These are phyloP conservation scores for Clarias macrocephalus DNA, from an alignment of 2,113 vertebrate species.

Conservation along the genomic window DNA sequence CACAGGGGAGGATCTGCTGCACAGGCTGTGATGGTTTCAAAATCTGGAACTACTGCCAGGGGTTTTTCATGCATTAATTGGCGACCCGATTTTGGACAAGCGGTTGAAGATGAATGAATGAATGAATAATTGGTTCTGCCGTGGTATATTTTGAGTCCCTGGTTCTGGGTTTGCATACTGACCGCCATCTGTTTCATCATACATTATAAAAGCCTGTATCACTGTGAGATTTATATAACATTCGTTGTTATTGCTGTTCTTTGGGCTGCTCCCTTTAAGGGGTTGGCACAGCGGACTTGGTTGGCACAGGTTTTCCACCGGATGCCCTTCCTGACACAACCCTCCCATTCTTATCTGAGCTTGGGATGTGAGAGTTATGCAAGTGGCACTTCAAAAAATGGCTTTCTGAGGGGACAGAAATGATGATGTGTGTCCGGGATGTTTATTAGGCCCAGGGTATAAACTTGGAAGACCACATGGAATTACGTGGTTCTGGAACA, in stretches of 20 bases:
- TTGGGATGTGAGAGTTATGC: background rate
- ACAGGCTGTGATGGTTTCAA: background rate
- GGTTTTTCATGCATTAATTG: background rate
- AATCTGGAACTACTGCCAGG: background rate
- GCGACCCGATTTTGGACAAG: too few species aligned
- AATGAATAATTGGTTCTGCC: too few species aligned
- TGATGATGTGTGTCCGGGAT: conserved; percentile 24
- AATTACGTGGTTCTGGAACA: conserved; percentile 46
- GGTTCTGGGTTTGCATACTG: background rate
- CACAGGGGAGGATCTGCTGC: background rate
- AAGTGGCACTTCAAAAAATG: background rate
- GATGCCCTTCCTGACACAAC: too few species aligned
- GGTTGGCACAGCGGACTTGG: too few species aligned
- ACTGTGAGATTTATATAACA: background rate
- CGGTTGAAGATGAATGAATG: too few species aligned
- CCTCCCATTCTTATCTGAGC: too few species aligned
- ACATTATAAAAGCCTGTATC: background rate
- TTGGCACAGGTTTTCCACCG: too few species aligned
- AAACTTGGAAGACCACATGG: conserved; percentile 13
- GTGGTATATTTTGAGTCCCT: background rate
- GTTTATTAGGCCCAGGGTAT: conserved; percentile 48
- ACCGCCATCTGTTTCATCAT: background rate
- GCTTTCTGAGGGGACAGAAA: background rate
- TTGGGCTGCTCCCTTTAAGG: too few species aligned
- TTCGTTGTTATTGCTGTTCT: too few species aligned